Evolutionary conservation across 2,888 invertebrate species (phyloP).

Genomic region (Leptopilina myrica): DNA sequence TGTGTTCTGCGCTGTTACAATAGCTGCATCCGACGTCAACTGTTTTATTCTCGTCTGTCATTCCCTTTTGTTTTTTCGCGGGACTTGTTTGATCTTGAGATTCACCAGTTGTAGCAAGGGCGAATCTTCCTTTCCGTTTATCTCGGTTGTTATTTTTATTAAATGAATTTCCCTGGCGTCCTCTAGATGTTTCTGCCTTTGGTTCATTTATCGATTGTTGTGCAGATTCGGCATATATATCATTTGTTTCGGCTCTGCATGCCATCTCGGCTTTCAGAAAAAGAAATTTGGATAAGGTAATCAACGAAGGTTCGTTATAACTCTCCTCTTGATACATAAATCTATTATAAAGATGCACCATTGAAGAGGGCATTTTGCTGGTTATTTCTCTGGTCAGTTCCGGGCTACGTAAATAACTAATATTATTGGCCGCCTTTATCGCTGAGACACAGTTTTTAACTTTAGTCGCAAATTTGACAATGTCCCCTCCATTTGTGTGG

Average conservation of each 20-base stretch:
- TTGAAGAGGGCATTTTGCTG: neutral
- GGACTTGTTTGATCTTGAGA: too few species aligned
- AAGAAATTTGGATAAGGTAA: slow-evolving; percentile 39
- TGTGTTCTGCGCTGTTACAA: too few species aligned
- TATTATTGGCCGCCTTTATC: slow-evolving; percentile 33
- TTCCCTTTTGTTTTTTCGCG: too few species aligned
- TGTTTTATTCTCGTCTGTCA: too few species aligned
- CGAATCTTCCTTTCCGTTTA: too few species aligned
- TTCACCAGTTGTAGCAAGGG: too few species aligned
- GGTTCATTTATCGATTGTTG: neutral
- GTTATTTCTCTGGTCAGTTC: neutral
- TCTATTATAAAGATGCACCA: neutral
- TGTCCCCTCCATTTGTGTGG: neutral
- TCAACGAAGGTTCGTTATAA: neutral
- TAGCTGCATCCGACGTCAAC: too few species aligned
- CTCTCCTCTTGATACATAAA: neutral
- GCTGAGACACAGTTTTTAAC: slow-evolving; percentile 48
- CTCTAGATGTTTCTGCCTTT: neutral
- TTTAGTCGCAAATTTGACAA: slow-evolving; percentile 44
- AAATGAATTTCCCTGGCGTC: too few species aligned
- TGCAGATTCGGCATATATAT: neutral
- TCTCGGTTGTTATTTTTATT: too few species aligned
- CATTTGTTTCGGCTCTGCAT: slow-evolving; percentile 28
- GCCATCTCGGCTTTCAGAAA: slow-evolving; percentile 45
- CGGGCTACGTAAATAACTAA: slow-evolving; percentile 33